Evolutionary conservation across 2,888 invertebrate genomes (phyloP), one percentile per base, ranked within the genome.

Genomic region (Apoderus coryli): DNA sequence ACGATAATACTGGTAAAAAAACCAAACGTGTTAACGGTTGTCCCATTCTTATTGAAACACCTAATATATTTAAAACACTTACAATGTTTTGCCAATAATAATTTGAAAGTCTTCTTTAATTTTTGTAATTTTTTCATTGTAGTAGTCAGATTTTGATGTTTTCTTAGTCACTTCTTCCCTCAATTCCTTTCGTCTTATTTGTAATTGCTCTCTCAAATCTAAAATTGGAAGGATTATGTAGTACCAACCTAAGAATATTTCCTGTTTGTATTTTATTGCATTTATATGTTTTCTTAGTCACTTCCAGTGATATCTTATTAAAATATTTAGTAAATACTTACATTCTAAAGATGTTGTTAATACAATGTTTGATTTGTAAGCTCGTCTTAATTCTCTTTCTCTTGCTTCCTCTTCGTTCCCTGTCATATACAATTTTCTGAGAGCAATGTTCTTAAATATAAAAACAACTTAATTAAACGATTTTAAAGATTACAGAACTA

Each of bases 131-230:
- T 44, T 48, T 4, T 41, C 29, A 27, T 41, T 39, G 27, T 48
- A 44, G 28, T 25, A 41, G 11, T 42, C 37, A 9, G 49, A 36
- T 10, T 43, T 36, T 5, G 35, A 33, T 3, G 45, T 34, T 37
- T 50, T 50, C 19, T 44, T 36, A 9, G 41, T 38, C 6, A 49
- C 33, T 33, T 50, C 46, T 9, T 38, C 40, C 3, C 43, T 43
- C 6, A 50, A 31, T 31, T 50, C 48, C 25, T 44, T 37, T 9
- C 45, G 33, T 36, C 50, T 49, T 22, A 40, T 43, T 9, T 43
- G 32, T 10, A 50, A 25, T 29, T 45, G 41, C 11, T 47, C 39
- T 27, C 46, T 39, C 11, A 50, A 33, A 34, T 46, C 49, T 48
- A 25, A 19, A 36, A 15, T 7, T 6, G 10, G 6, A 6, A 10